A percentile compares a stretch with the other conserved stretches of the same genome.
Conservation (phyloP, 2,888 invertebrate species). For the Exephanes ischioxanthus region DNA sequence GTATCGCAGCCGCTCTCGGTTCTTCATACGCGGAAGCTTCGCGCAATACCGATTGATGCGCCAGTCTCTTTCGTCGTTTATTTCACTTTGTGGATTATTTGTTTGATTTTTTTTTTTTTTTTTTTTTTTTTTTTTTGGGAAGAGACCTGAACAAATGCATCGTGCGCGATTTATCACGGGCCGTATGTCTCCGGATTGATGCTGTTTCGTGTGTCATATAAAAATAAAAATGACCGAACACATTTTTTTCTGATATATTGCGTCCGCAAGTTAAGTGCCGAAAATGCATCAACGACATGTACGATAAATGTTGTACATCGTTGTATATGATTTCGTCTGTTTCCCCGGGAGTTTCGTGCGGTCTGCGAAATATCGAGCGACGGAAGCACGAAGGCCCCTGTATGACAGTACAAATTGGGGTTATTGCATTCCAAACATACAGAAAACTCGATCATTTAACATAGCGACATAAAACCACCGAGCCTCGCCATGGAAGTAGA, state of each 20-base stretch:
- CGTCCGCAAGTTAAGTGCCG: constrained; percentile 6
- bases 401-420: constrained; percentile 16
- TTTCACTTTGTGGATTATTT: constrained; percentile 2
- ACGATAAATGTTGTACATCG: not conserved
- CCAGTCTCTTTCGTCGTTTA: not conserved
- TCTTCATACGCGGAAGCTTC: not conserved
- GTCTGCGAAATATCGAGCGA: not conserved
- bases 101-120: not conserved
- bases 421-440: constrained; percentile 34
- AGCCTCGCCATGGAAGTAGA: not conserved
- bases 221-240: not conserved
- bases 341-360: not conserved
- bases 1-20: constrained; percentile 5
- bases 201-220: not conserved
- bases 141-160: not conserved
- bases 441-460: constrained; percentile 20
- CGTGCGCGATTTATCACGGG: not conserved
- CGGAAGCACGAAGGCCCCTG: not conserved
- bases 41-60: constrained; percentile 5
- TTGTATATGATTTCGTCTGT: not conserved
- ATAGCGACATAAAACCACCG: not conserved
- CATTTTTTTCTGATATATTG: not conserved
- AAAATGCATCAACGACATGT: constrained; percentile 6
- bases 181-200: not conserved
- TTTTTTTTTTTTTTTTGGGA: not conserved